A percentile compares a stretch with the other conserved stretches of the same genome.
These are phyloP conservation scores for Melanotaenia trifasciata DNA, from an alignment of 2,797 vertebrate species.

Conservation along the genomic window DNA sequence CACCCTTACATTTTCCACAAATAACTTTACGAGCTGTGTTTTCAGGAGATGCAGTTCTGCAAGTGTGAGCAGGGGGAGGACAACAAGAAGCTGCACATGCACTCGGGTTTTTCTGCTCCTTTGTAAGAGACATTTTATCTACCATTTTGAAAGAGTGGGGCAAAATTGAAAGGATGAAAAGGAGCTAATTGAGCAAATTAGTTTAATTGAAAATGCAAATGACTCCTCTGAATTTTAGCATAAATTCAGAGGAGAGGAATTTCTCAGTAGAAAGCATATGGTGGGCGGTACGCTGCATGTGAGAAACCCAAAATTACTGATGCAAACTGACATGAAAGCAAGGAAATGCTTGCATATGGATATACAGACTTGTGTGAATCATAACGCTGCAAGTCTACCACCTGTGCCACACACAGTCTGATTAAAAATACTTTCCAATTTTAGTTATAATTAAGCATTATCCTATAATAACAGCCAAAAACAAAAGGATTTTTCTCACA, in stretches of 20 bases:
- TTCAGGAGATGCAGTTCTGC: constrained; percentile 21
- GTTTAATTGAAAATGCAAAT: not conserved
- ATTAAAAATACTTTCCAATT: not conserved
- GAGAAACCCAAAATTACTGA: not conserved
- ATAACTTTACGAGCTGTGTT: constrained; percentile 17
- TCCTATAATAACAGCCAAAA: not conserved
- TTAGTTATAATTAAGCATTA: not conserved
- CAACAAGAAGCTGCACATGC: not conserved
- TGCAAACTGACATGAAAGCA: constrained; percentile 12
- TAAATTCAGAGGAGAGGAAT: not conserved
- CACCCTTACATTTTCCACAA: constrained; percentile 34
- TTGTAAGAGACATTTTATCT: not conserved
- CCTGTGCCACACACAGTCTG: not conserved
- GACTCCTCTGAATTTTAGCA: not conserved
- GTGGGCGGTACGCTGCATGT: not conserved
- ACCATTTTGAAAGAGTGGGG: not conserved
- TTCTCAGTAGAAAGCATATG: not conserved
- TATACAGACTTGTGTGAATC: constrained; percentile 4
- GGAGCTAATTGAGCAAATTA: not conserved
- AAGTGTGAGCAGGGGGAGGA: not conserved
- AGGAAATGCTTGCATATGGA: constrained; percentile 6
- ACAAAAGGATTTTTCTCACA: not conserved
- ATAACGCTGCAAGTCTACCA: not conserved
- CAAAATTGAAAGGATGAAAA: not conserved
- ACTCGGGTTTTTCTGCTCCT: constrained; percentile 9